Base-by-base conservation (phyloP, 2,113 vertebrate genomes). In the Coregonus clupeaformis region DNA sequence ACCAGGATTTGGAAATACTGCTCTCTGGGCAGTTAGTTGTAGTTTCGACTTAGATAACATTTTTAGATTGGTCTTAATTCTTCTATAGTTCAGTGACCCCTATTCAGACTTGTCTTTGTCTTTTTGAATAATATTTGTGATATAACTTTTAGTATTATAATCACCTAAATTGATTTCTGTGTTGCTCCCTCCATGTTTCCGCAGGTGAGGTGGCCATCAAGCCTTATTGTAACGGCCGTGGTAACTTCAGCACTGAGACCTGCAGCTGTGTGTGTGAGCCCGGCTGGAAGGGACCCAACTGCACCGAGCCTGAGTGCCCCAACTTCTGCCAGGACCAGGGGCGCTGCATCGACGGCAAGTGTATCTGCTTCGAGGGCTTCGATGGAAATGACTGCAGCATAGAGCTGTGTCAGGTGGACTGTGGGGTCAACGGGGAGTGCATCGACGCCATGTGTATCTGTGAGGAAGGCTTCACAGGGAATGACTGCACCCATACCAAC, bases 311-410 rank as follows among this genome's bases (percentile, higher is more conserved):
- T 1, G 88, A 95, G 66, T 99, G 98, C 60, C 94, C 94, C 0
- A 85, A 92, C 0, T 97, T 97, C 91, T 99, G 98, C 85, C 97
- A 95, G 0, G 97, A 98, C 91, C 97, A 99, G 87, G 98, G 98
- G 45, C 96, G 92, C 84, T 99, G 98, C 0, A 77, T 96, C 68
- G 88, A 94, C 0, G 97, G 96, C 5, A 86, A 90, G 25, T 99
- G 98, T 0, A 55, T 94, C 74, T 99, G 98, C 89, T 98, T 98
- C 2, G 95, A 97, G 60, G 96, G 96, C 55, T 99, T 95, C 24
- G 79, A 88, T 0, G 96, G 97, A 0, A 88, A 91, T 0, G 96
- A 97, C 93, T 99, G 98, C 42, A 5, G 94, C 0, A 83, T 83
- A 11, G 96, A 98, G 84, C 82, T 96, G 9, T 99, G 98, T 76